Evolutionary conservation across 2,113 vertebrate species (phyloP).

Genomic region (Zosterops hypoxanthus): DNA sequence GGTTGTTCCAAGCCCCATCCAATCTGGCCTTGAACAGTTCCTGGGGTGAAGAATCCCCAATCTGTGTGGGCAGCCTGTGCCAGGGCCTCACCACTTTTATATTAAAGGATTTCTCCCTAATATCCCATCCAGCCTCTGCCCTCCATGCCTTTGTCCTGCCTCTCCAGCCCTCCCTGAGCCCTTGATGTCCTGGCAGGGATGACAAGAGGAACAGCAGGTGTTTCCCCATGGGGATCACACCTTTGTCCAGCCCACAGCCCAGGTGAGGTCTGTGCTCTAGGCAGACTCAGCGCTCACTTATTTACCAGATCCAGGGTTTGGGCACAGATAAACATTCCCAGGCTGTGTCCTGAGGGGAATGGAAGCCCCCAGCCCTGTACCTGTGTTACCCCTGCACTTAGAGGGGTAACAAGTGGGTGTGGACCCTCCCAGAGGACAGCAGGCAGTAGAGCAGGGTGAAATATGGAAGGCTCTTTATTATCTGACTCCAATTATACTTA

Average conservation of each 20-base stretch:
- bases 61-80: background rate
- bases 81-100: background rate
- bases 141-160: background rate
- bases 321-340: rapidly evolving
- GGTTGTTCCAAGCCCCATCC: background rate
- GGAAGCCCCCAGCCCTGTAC: constrained; percentile 25
- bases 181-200: background rate
- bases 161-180: background rate
- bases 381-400: constrained; percentile 40
- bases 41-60: background rate
- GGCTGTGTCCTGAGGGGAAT: background rate
- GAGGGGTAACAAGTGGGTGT: too few species aligned
- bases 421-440: too few species aligned
- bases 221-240: rapidly evolving
- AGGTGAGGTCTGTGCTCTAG: background rate
- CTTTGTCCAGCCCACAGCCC: background rate
- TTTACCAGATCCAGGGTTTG: background rate
- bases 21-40: background rate
- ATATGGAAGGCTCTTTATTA: too few species aligned
- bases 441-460: too few species aligned
- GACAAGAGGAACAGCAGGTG: background rate
- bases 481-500: too few species aligned
- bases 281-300: background rate
- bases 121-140: background rate
- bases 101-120: background rate